These are phyloP conservation scores for Drosophila algonquin DNA, from an alignment of 2,888 invertebrate genomes.

Conservation along the genomic window DNA sequence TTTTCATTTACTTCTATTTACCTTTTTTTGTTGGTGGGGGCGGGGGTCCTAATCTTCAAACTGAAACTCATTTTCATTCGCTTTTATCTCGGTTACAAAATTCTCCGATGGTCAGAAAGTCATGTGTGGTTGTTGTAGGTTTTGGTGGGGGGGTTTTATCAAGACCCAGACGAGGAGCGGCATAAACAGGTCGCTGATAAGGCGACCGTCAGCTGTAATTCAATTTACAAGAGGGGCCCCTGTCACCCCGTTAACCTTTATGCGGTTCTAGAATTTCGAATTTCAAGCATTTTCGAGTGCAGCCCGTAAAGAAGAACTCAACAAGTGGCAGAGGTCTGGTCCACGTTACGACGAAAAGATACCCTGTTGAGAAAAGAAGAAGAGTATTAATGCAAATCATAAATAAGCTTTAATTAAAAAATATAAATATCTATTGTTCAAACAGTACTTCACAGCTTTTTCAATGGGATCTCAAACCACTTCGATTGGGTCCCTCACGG, in stretches of 20 bases:
- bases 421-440: not conserved
- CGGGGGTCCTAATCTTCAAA: conserved; percentile 31
- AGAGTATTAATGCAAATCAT: no score
- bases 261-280: not conserved
- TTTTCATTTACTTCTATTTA: conserved; percentile 38
- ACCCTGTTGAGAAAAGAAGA: conserved; percentile 9
- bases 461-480: no score
- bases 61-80: conserved; percentile 9
- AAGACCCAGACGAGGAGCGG: conserved; percentile 11
- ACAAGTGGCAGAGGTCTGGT: not conserved
- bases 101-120: conserved; percentile 22
- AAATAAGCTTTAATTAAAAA: no score
- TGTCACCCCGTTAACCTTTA: not conserved
- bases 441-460: no score
- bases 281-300: not conserved
- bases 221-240: conserved; percentile 26
- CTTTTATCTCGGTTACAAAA: conserved; percentile 41
- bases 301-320: not conserved
- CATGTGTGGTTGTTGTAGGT: conserved; percentile 28
- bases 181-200: conserved; percentile 49
- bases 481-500: not conserved
- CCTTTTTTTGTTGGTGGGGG: not conserved
- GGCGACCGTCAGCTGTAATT: conserved; percentile 42
- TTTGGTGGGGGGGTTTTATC: conserved; percentile 31
- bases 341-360: conserved; percentile 57